phyloP scores from a whole-genome alignment of 2,113 vertebrate genomes.

The Menidia beryllina region DNA sequence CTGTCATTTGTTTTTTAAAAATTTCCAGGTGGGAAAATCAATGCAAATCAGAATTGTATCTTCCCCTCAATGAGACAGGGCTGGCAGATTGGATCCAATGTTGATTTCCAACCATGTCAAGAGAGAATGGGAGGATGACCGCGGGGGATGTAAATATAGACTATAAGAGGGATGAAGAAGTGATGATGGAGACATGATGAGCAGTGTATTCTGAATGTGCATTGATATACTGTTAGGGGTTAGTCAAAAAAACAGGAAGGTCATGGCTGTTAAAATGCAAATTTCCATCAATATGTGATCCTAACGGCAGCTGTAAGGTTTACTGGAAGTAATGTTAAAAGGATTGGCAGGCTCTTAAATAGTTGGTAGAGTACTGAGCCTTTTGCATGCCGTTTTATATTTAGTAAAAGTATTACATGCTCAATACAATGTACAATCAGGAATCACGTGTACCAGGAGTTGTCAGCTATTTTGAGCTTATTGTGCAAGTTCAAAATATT shows the following conservation, averaged over 20 bases:
- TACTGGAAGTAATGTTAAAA: background rate
- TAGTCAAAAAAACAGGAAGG: conserved; percentile 39
- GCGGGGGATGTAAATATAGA: conserved; percentile 27
- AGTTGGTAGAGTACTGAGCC: background rate
- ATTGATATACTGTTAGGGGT: background rate
- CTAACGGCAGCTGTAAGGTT: conserved; percentile 8
- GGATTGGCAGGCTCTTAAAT: background rate
- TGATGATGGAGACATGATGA: conserved; percentile 50
- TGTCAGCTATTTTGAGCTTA: conserved; percentile 14
- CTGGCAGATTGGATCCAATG: conserved; percentile 37
- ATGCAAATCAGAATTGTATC: conserved; percentile 48
- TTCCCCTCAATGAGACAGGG: conserved; percentile 13
- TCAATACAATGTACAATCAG: conserved; percentile 27
- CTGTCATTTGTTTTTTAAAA: conserved; percentile 33
- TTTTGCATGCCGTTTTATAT: background rate
- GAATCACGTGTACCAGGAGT: conserved; percentile 1
- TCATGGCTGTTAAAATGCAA: conserved; percentile 29
- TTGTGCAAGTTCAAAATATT: background rate
- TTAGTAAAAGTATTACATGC: background rate
- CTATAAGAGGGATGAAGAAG: conserved; percentile 43
- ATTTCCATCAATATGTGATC: conserved; percentile 13
- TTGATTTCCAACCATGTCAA: conserved; percentile 39
- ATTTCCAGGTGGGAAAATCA: conserved; percentile 39
- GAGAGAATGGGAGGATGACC: background rate
- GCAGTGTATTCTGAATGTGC: conserved; percentile 7